Conservation (phyloP, 1,140 invertebrate species). For the Trinorchestia longiramus region DNA sequence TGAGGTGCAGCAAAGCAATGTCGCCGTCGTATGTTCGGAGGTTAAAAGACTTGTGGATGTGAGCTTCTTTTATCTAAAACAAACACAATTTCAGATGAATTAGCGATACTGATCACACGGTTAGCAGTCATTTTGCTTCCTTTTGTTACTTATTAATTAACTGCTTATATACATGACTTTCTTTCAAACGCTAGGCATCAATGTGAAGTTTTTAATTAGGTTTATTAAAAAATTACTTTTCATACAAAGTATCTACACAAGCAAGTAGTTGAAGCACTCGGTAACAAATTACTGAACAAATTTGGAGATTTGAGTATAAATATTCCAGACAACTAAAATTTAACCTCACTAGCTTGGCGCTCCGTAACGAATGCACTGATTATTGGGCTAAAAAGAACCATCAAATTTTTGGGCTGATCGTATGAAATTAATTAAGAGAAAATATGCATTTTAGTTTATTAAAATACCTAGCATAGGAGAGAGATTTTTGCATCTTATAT, state of each 20-base stretch:
- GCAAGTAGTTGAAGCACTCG: neutral
- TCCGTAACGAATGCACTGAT: neutral
- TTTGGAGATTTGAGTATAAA: neutral
- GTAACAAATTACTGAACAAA: neutral
- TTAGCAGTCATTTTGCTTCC: neutral
- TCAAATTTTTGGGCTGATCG: neutral
- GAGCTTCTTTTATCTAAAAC: neutral
- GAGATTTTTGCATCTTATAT: too few species aligned
- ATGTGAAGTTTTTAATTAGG: too few species aligned
- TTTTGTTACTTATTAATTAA: too few species aligned
- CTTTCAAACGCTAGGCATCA: too few species aligned
- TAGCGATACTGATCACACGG: neutral
- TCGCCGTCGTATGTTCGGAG: neutral
- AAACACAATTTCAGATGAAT: neutral
- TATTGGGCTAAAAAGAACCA: neutral
- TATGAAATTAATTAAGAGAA: neutral
- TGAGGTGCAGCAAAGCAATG: neutral
- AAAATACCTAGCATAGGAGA: too few species aligned
- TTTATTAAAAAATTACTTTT: neutral
- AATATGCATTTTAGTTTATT: too few species aligned
- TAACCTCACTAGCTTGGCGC: too few species aligned
- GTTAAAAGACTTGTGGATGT: neutral
- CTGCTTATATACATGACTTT: too few species aligned
- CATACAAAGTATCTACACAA: neutral
- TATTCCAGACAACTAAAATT: too few species aligned